Percentiles rank a stretch among this genome's conserved stretches.
Evolutionary conservation across 2,888 invertebrate species (phyloP).

Genomic region (Drosophila prostipennis): DNA sequence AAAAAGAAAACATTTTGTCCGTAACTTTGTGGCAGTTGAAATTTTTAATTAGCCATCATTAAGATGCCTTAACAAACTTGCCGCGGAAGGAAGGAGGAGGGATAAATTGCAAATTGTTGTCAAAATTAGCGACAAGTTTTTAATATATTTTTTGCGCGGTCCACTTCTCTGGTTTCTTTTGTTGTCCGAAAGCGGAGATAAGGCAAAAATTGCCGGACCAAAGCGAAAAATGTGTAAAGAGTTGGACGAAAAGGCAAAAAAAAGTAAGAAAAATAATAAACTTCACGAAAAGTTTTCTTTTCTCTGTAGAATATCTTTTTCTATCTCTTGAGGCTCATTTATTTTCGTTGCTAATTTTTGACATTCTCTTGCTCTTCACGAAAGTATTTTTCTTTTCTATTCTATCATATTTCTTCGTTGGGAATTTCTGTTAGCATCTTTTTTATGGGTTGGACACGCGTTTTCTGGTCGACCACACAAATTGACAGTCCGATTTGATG

Average conservation of each 20-base stretch:
- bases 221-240: conserved; percentile 32
- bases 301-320: conserved; percentile 38
- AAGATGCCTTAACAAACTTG: conserved; percentile 41
- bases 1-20: conserved; percentile 26
- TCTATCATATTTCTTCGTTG: conserved; percentile 17
- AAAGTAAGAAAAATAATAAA: conserved; percentile 29
- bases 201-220: conserved; percentile 60
- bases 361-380: conserved; percentile 54
- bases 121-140: conserved; percentile 75
- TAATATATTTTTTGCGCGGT: conserved; percentile 20
- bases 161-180: conserved; percentile 23
- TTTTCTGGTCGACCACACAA: conserved; percentile 41
- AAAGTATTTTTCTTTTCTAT: conserved; percentile 6
- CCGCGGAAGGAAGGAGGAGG: conserved; percentile 1
- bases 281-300: conserved; percentile 47
- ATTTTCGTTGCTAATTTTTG: conserved; percentile 78
- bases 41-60: conserved; percentile 73
- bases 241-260: conserved; percentile 38
- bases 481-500: conserved; percentile 50
- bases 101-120: conserved; percentile 62
- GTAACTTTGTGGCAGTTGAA: conserved; percentile 51
- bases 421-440: conserved; percentile 59
- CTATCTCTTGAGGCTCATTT: conserved; percentile 55
- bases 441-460: conserved; percentile 71
- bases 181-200: conserved; percentile 61